Evolutionary conservation across 2,797 vertebrate species (phyloP).

Genomic region (Phoxinus dragarum): DNA sequence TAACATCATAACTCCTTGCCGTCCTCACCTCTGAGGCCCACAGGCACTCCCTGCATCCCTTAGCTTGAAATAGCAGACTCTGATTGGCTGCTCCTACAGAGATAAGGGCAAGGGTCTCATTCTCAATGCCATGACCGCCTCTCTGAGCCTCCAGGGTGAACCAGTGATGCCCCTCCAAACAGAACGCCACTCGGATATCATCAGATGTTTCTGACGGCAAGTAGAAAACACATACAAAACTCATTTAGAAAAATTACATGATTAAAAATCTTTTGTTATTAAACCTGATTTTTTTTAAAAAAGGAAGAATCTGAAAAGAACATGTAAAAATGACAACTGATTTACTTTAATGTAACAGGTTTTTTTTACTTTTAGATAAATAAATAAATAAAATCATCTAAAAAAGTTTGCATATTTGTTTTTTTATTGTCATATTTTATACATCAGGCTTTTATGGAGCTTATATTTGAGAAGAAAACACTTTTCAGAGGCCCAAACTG

Average conservation of each 20-base stretch:
- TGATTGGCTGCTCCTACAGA: conserved; percentile 73
- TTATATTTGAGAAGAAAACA: no score
- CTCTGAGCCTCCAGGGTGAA: conserved; percentile 71
- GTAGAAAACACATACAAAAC: conserved; percentile 39
- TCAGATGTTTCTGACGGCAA: conserved; percentile 68
- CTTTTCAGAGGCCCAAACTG: no score
- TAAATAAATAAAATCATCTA: no score
- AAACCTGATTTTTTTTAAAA: neutral
- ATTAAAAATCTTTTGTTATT: neutral
- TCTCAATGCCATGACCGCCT: conserved; percentile 56
- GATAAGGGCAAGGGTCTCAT: conserved; percentile 69
- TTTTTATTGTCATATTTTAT: neutral
- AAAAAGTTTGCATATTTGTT: neutral
- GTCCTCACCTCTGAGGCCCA: conserved; percentile 48
- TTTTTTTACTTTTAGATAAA: neutral
- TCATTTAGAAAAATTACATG: neutral
- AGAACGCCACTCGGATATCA: conserved; percentile 72
- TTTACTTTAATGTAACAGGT: no score
- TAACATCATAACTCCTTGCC: neutral
- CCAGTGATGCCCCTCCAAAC: conserved; percentile 67
- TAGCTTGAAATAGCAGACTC: conserved; percentile 74
- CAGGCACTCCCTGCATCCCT: conserved; percentile 76
- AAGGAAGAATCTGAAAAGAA: neutral
- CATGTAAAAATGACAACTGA: no score
- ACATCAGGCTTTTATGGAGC: neutral